These are phyloP conservation scores for Gerris lacustris DNA, from an alignment of 2,888 invertebrate species.

Conservation along the genomic window DNA sequence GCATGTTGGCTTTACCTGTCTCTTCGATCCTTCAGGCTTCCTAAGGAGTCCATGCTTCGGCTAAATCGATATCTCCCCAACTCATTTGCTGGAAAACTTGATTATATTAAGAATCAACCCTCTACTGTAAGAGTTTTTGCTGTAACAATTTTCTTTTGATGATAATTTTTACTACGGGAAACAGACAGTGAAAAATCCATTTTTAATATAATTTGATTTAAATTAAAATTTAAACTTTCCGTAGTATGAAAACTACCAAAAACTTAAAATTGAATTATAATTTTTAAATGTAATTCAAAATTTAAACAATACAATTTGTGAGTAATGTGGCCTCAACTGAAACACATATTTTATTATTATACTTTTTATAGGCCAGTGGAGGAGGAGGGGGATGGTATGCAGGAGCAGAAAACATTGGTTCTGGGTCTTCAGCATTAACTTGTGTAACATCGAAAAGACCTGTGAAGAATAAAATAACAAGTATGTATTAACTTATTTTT, in stretches of 20 bases:
- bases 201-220: too few relatives aligned
- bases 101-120: slow-evolving; percentile 3
- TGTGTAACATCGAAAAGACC: not conserved
- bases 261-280: too few relatives aligned
- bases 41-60: slow-evolving; percentile 52
- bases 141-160: not conserved
- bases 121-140: slow-evolving; percentile 12
- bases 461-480: not conserved
- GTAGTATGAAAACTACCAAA: too few relatives aligned
- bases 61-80: slow-evolving; percentile 57
- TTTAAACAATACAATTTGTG: too few relatives aligned
- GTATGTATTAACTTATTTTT: not conserved
- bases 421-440: slow-evolving; percentile 2
- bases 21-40: slow-evolving; percentile 64
- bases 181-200: too few relatives aligned
- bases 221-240: too few relatives aligned
- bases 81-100: slow-evolving; percentile 38
- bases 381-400: not conserved
- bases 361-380: not conserved
- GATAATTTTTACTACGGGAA: too few relatives aligned
- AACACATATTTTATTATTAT: not conserved
- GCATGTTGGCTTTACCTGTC: slow-evolving; percentile 83
- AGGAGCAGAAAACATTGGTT: not conserved
- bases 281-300: too few relatives aligned
- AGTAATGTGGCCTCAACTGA: too few relatives aligned